Evolutionary conservation across 2,113 vertebrate species (phyloP).

Genomic region (Martes martes): DNA sequence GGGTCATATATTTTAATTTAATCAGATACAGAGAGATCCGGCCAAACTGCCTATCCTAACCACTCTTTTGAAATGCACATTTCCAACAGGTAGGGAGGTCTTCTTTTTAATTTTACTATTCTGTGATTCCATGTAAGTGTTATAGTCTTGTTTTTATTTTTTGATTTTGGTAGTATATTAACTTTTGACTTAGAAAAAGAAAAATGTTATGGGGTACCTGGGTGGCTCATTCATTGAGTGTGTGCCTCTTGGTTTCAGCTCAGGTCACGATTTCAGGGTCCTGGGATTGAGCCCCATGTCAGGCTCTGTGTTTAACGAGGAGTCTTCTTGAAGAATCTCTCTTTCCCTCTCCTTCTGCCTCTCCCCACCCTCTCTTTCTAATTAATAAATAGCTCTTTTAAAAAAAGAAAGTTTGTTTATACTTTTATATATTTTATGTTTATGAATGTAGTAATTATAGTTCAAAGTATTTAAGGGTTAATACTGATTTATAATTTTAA

Average conservation of each 20-base stretch:
- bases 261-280: neutral
- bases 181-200: neutral
- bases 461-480: neutral
- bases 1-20: neutral
- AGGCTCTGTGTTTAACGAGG: neutral
- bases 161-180: neutral
- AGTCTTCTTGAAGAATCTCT: neutral
- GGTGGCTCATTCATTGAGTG: neutral
- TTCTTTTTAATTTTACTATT: neutral
- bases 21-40: neutral
- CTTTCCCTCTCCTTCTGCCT: neutral
- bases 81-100: neutral
- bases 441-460: neutral
- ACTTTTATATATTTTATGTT: neutral
- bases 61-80: neutral
- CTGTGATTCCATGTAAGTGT: neutral
- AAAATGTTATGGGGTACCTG: neutral
- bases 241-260: neutral
- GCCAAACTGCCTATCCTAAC: neutral
- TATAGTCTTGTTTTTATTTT: neutral
- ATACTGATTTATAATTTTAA: conserved; percentile 1
- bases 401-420: neutral
- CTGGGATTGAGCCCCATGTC: neutral
- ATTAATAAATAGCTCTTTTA: neutral
- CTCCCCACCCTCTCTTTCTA: neutral